A percentile compares a stretch with the other conserved stretches of the same genome.
These are phyloP conservation scores for Caenorhabditis japonica DNA, from an alignment of 2,888 invertebrate species.

Conservation along the genomic window DNA sequence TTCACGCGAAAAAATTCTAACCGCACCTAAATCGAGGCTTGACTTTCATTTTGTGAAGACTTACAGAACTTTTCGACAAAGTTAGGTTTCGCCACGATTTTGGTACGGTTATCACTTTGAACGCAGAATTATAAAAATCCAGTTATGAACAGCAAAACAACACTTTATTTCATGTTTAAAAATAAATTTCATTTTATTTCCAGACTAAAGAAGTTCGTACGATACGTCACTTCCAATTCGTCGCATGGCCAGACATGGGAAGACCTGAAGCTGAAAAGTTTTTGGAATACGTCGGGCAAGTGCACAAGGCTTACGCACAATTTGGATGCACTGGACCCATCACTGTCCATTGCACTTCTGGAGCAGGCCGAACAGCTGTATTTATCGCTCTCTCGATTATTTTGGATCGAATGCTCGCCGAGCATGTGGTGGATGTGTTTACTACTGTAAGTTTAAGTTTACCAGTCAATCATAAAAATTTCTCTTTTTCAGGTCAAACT, in stretches of 20 bases:
- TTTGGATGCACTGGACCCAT: constrained; percentile 99
- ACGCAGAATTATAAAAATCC: no score
- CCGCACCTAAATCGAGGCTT: no score
- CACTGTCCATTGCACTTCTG: constrained; percentile 87
- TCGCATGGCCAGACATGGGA: constrained; percentile 80
- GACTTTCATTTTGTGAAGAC: no score
- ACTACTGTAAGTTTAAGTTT: constrained; percentile 83
- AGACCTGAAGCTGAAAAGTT: constrained; percentile 99
- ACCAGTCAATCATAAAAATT: not conserved
- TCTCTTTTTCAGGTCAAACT: constrained; percentile 83
- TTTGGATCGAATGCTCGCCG: constrained; percentile 97
- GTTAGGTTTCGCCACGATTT: no score
- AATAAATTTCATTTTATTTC: constrained; percentile 10
- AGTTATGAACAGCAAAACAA: no score
- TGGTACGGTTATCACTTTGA: no score
- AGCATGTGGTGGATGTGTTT: constrained; percentile 98
- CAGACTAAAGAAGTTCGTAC: constrained; percentile 93
- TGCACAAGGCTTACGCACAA: constrained; percentile 99
- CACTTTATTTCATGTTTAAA: no score
- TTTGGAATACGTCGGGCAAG: constrained; percentile 97
- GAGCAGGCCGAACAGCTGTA: constrained; percentile 97
- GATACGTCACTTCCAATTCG: constrained; percentile 89
- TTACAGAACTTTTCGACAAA: no score
- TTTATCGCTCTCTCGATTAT: constrained; percentile 98
- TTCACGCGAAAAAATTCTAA: no score